A percentile compares a stretch with the other conserved stretches of the same genome.
These are phyloP conservation scores for Numida meleagris DNA, from an alignment of 2,113 vertebrate genomes.

Conservation along the genomic window DNA sequence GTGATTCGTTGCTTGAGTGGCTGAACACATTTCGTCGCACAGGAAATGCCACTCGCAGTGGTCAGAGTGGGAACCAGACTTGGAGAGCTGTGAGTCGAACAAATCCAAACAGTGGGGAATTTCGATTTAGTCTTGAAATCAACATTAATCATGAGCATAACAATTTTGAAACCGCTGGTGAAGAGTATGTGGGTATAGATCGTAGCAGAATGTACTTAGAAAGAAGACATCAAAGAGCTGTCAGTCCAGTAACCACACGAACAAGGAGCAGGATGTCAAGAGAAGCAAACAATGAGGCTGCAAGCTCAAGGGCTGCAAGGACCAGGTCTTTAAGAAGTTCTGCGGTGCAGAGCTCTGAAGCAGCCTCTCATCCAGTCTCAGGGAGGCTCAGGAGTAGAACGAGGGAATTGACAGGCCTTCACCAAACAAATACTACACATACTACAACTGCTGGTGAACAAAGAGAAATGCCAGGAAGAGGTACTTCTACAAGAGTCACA, in stretches of 20 bases:
- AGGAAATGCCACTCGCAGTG: conserved; percentile 91
- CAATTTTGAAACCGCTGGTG: conserved; percentile 59
- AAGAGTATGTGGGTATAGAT: conserved; percentile 58
- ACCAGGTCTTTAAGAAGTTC: conserved; percentile 62
- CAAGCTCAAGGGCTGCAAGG: conserved; percentile 62
- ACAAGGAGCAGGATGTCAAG: conserved; percentile 80
- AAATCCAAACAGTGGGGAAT: conserved; percentile 93
- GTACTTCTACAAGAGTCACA: conserved; percentile 67
- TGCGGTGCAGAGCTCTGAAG: conserved; percentile 66
- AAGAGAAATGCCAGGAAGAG: conserved; percentile 46
- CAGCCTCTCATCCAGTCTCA: conserved; percentile 39
- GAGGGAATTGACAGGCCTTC: neutral
- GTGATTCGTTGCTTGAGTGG: conserved; percentile 92
- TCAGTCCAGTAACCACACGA: conserved; percentile 75
- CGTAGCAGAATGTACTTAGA: conserved; percentile 24
- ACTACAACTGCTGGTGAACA: conserved; percentile 1
- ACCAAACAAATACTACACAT: neutral
- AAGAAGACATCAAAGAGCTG: conserved; percentile 43
- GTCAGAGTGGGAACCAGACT: conserved; percentile 94
- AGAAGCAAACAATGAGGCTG: neutral
- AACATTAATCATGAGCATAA: conserved; percentile 94
- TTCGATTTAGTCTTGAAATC: conserved; percentile 95
- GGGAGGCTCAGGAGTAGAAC: conserved; percentile 72
- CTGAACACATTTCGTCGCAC: conserved; percentile 91
- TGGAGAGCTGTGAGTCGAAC: conserved; percentile 95